Evolutionary conservation across 2,888 invertebrate species (phyloP), one percentile per base, ranked within the genome.

Genomic region (Gastrophysa polygoni): DNA sequence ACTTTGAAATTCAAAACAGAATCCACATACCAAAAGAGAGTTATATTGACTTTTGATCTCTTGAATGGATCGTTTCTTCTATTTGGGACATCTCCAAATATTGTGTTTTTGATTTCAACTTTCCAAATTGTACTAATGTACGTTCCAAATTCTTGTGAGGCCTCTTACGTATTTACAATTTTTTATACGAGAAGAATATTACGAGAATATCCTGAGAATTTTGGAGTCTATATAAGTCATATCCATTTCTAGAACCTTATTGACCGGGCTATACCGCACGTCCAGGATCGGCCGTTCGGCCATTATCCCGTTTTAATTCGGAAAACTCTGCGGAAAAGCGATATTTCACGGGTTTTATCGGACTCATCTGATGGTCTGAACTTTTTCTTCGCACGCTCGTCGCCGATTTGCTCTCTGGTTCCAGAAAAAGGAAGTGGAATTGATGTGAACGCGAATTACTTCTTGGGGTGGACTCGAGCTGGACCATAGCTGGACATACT

Each of bases 401-500:
- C 56, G 57, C 34, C 63, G 63, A 67, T 64, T 69, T 66, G 67
- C 63, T 65, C 67, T 68, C 59, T 59, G 67, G 51, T 61, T 65
- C 58, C 57, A 57, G 57, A 61, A 50, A 63, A 38, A 63, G 60
- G 63, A 67, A 63, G 58, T 57, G 61, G 63, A 67, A 68, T 67
- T 68, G 65, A 68, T 67, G 68, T 62, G 49, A 67, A 69, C 65
- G 57, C 60, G 60, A 68, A 68, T 68, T 67, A 67, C 67, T 65
- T 65, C 61, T 38, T 44, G 50, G 64, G 57, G 24, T 52, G 56
- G 50, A 29, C n/a, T n/a, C 20, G 16, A 28, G 5, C 28, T 6
- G 28, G 28, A 28, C 28, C 28, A 4, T 11, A 32, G 10, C 8
- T n/a, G n/a, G 24, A 24, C 24, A 24, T 7, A 55, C 50, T 49